Percentiles rank a stretch among this genome's conserved stretches.
These are phyloP conservation scores for Pseudomyrmex pallidus DNA, from an alignment of 1,140 invertebrate species.

Conservation along the genomic window DNA sequence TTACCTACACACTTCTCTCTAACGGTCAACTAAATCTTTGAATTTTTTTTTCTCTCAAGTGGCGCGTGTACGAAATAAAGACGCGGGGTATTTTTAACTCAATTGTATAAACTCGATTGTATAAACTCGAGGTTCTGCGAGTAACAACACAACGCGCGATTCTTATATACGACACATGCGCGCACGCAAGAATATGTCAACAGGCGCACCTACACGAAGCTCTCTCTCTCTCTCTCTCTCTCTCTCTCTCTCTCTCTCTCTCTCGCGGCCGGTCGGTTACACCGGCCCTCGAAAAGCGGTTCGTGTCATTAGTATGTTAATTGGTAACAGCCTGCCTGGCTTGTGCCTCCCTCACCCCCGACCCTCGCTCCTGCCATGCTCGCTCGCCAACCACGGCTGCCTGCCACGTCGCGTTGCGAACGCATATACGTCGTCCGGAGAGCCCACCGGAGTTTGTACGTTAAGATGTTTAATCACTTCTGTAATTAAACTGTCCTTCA, in stretches of 20 bases:
- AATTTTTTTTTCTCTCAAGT: too few species aligned
- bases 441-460: slow-evolving; percentile 82
- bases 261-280: slow-evolving; percentile 63
- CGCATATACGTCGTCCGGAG: slow-evolving; percentile 66
- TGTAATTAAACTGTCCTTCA: slow-evolving; percentile 86
- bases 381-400: slow-evolving; percentile 53
- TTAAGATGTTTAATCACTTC: slow-evolving; percentile 86
- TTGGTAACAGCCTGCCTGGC: slow-evolving; percentile 73
- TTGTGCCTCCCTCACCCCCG: slow-evolving; percentile 36
- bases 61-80: neutral
- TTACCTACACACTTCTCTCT: too few species aligned
- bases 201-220: neutral
- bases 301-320: slow-evolving; percentile 79
- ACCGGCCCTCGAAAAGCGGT: slow-evolving; percentile 73
- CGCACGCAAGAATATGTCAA: too few species aligned
- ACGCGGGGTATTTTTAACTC: neutral
- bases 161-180: slow-evolving; percentile 6
- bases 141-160: neutral
- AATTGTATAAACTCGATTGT: too few species aligned
- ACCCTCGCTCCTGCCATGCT: slow-evolving; percentile 22
- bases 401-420: slow-evolving; percentile 76
- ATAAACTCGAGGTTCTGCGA: too few species aligned
- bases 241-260: neutral
- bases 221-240: neutral
- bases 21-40: too few species aligned